Conservation (phyloP, 1,140 invertebrate genomes). For the Drosophila arawakana region DNA sequence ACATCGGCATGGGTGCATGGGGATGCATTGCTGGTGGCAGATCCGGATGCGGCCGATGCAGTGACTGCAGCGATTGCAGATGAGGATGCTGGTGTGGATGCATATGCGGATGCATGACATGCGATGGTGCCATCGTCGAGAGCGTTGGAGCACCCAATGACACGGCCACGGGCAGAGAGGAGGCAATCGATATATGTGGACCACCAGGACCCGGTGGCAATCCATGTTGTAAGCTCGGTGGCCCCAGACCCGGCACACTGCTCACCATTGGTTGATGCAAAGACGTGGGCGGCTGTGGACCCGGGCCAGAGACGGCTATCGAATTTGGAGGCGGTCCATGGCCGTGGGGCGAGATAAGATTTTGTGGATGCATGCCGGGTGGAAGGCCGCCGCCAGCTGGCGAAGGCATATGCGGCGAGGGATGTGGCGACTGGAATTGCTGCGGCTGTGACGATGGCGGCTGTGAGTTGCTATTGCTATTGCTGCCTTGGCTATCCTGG, state of each 20-base stretch:
- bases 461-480: slow-evolving; percentile 83
- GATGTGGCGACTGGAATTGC: slow-evolving; percentile 82
- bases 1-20: slow-evolving; percentile 72
- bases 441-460: slow-evolving; percentile 75
- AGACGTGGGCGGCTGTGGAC: slow-evolving; percentile 60
- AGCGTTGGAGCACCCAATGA: slow-evolving; percentile 60
- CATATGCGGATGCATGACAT: slow-evolving; percentile 73
- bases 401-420: slow-evolving; percentile 80
- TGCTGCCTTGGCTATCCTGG: slow-evolving; percentile 84
- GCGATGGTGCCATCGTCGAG: slow-evolving; percentile 73
- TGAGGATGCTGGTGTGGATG: slow-evolving; percentile 66
- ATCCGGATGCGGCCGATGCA: slow-evolving; percentile 78
- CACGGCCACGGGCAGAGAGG: slow-evolving; percentile 52
- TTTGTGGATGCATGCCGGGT: slow-evolving; percentile 86
- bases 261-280: slow-evolving; percentile 56
- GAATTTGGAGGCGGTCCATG: slow-evolving; percentile 53
- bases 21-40: slow-evolving; percentile 75
- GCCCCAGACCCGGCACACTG: slow-evolving; percentile 34
- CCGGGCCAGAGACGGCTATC: slow-evolving; percentile 26
- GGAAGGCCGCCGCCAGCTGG: slow-evolving; percentile 72
- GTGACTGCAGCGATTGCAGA: slow-evolving; percentile 55
- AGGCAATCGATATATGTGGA: slow-evolving; percentile 63
- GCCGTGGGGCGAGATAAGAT: slow-evolving; percentile 85
- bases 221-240: slow-evolving; percentile 62
- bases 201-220: slow-evolving; percentile 59